These are phyloP conservation scores for Cydia splendana DNA, from an alignment of 1,140 invertebrate species.

Conservation along the genomic window DNA sequence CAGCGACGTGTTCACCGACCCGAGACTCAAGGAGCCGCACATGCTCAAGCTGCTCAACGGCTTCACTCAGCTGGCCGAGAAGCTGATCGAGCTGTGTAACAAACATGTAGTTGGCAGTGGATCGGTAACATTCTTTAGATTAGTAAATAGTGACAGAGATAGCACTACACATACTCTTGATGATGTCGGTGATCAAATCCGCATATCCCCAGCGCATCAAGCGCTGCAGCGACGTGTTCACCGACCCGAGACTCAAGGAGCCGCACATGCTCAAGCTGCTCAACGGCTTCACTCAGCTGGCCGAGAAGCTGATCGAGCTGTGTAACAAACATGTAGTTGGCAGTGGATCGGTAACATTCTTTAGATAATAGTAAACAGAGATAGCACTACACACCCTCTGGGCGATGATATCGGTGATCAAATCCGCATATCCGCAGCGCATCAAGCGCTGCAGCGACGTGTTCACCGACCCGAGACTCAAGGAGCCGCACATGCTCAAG, in stretches of 20 bases:
- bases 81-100: constrained; percentile 91
- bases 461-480: constrained; percentile 85
- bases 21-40: constrained; percentile 81
- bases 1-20: constrained; percentile 87
- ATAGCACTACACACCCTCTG: constrained; percentile 92
- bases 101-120: constrained; percentile 82
- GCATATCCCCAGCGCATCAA: no score
- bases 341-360: constrained; percentile 62
- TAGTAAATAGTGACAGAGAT: no score
- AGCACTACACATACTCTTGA: no score
- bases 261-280: no score
- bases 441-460: constrained; percentile 90
- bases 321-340: constrained; percentile 86
- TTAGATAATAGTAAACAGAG: no score
- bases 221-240: no score
- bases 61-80: constrained; percentile 90
- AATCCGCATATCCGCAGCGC: constrained; percentile 88
- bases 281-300: no score
- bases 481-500: constrained; percentile 82
- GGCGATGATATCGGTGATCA: constrained; percentile 92
- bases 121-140: constrained; percentile 47
- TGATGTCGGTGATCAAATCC: no score
- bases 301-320: constrained; percentile 90
- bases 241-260: no score
- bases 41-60: constrained; percentile 86